phyloP scores from a whole-genome alignment of 2,113 vertebrate species.

The Tricholaema leucomelas region DNA sequence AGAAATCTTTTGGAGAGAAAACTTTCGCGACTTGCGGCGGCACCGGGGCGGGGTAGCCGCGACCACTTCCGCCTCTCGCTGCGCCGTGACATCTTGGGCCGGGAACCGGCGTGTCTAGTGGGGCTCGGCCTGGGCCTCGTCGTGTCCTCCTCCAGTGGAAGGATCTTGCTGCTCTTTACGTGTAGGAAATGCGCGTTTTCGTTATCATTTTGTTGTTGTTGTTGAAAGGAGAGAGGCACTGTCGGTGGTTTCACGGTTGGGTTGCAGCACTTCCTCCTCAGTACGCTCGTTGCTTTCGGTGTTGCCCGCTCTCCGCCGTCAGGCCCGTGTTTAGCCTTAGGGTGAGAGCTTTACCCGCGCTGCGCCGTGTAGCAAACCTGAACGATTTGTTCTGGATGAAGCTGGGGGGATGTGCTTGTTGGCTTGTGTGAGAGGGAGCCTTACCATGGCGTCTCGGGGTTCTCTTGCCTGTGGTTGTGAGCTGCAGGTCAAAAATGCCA shows the following conservation, averaged over 20 bases:
- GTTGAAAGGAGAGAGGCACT: accelerated
- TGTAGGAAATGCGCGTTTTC: neutral
- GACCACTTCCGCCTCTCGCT: too few relatives aligned
- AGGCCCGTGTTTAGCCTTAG: neutral
- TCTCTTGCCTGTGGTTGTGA: accelerated
- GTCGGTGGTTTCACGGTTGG: neutral
- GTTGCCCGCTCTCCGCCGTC: too few relatives aligned
- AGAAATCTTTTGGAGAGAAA: neutral
- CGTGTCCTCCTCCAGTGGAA: neutral
- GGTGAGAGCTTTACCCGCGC: neutral
- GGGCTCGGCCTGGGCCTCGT: neutral
- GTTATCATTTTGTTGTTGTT: neutral
- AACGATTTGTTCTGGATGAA: accelerated
- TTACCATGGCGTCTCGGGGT: neutral
- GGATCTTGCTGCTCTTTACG: neutral
- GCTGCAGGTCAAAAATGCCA: neutral
- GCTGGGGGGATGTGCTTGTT: accelerated
- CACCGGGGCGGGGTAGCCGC: too few relatives aligned
- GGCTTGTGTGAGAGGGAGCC: accelerated
- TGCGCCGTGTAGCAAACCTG: too few relatives aligned
- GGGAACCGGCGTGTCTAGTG: neutral
- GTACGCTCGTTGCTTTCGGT: accelerated
- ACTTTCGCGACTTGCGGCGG: neutral
- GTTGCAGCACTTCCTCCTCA: neutral
- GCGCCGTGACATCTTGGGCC: neutral